Conservation (phyloP, 2,797 vertebrate species). For the Myotis vivesi region DNA sequence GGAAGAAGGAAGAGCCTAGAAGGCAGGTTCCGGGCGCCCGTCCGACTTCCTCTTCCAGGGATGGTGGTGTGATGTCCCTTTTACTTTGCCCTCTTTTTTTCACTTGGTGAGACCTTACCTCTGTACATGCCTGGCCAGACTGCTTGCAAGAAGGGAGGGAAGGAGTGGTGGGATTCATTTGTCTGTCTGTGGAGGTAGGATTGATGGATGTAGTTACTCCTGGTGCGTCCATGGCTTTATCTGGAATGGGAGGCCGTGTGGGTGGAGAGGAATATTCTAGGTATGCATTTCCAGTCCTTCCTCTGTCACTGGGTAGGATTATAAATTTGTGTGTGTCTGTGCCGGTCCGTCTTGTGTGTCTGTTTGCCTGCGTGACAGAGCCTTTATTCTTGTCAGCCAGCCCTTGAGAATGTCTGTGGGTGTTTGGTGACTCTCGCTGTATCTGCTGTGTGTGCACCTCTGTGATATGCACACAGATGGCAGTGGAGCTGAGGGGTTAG, state of each 20-base stretch:
- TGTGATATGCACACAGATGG: no score
- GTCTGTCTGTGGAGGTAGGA: neutral
- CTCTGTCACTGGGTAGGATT: neutral
- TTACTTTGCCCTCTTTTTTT: neutral
- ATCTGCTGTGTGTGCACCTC: neutral
- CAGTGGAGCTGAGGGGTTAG: neutral
- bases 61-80: neutral
- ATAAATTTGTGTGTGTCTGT: neutral
- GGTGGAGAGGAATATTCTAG: neutral
- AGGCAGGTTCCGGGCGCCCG: neutral
- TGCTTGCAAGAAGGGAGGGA: neutral
- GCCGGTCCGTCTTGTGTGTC: neutral
- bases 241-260: neutral
- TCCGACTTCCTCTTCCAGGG: neutral
- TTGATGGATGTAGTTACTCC: neutral
- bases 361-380: neutral
- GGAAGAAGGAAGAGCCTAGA: conserved; percentile 48
- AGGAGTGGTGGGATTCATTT: neutral
- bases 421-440: neutral
- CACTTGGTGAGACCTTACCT: neutral
- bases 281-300: neutral
- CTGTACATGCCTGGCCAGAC: neutral
- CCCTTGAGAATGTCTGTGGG: neutral
- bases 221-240: neutral
- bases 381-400: conserved; percentile 6